Evolutionary conservation across 2,797 vertebrate genomes (phyloP).

Genomic region (Brachyrhaphis roseni): DNA sequence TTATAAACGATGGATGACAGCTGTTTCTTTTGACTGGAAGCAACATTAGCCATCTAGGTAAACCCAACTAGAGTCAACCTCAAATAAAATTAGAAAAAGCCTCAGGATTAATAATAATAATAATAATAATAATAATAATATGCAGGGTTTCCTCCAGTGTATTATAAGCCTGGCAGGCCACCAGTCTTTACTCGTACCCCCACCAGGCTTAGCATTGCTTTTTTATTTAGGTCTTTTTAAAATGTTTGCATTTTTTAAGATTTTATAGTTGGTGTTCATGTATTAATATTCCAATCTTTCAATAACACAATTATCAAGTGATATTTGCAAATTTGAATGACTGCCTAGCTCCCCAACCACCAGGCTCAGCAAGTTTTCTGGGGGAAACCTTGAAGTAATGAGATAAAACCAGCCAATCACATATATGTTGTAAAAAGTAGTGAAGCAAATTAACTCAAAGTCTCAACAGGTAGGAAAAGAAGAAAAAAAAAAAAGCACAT

Average conservation of each 20-base stretch:
- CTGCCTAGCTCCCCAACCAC: too few relatives aligned
- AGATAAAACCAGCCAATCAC: not conserved
- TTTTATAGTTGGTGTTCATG: too few relatives aligned
- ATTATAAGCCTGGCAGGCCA: too few relatives aligned
- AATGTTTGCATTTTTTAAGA: too few relatives aligned
- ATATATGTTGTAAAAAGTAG: not conserved
- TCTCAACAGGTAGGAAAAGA: slow-evolving; percentile 10
- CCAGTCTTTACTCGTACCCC: too few relatives aligned
- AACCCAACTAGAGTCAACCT: not conserved
- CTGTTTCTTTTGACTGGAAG: not conserved
- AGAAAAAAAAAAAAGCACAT: slow-evolving; percentile 34
- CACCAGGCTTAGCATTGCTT: too few relatives aligned
- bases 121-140: not conserved
- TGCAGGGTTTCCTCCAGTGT: not conserved
- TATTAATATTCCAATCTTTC: too few relatives aligned
- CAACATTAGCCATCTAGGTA: not conserved
- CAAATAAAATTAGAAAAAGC: not conserved
- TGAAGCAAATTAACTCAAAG: not conserved
- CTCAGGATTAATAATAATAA: not conserved
- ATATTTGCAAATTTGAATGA: not conserved
- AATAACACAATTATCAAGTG: too few relatives aligned
- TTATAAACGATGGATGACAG: not conserved
- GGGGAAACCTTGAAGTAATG: too few relatives aligned
- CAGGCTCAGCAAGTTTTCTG: too few relatives aligned
- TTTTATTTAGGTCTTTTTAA: too few relatives aligned